Evolutionary conservation across 1,140 invertebrate species (phyloP).

Genomic region (Drosophila nigromelanica): DNA sequence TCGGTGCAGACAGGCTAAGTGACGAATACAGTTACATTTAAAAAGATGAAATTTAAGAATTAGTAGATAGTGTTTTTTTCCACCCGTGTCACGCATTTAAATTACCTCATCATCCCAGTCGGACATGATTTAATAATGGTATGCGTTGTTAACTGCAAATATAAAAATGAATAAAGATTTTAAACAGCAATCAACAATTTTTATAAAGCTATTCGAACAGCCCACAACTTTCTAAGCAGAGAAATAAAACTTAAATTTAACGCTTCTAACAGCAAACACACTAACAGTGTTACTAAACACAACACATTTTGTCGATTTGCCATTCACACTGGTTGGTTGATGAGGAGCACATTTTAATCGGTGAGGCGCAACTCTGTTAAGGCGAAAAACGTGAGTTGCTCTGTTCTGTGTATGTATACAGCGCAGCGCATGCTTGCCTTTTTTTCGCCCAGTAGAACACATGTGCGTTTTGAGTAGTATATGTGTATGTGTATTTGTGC

Average conservation of each 20-base stretch:
- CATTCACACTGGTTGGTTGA: conserved; percentile 36
- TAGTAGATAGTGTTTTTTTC: not conserved
- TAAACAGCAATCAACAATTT: too few species aligned
- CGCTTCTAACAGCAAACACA: not conserved
- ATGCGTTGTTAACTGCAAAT: conserved; percentile 15
- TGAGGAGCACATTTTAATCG: not conserved
- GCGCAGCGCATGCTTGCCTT: conserved; percentile 36
- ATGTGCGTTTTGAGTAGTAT: conserved; percentile 59
- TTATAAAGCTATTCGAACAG: too few species aligned
- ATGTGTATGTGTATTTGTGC: conserved; percentile 47
- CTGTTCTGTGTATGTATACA: conserved; percentile 78
- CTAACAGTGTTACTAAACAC: not conserved
- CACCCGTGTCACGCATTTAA: not conserved
- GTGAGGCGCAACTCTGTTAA: conserved; percentile 32
- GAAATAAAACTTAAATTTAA: conserved; percentile 8
- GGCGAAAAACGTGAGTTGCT: conserved; percentile 73
- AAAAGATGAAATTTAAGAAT: too few species aligned
- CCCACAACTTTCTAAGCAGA: too few species aligned
- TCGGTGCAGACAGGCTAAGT: not conserved
- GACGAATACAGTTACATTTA: not conserved
- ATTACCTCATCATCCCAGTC: conserved; percentile 61
- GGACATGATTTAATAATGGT: conserved; percentile 34
- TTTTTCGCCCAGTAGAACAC: conserved; percentile 58
- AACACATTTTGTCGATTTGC: conserved; percentile 18
- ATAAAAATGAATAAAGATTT: not conserved